Base-by-base conservation (phyloP, 2,888 invertebrate genomes). In the Maniola hyperantus region DNA sequence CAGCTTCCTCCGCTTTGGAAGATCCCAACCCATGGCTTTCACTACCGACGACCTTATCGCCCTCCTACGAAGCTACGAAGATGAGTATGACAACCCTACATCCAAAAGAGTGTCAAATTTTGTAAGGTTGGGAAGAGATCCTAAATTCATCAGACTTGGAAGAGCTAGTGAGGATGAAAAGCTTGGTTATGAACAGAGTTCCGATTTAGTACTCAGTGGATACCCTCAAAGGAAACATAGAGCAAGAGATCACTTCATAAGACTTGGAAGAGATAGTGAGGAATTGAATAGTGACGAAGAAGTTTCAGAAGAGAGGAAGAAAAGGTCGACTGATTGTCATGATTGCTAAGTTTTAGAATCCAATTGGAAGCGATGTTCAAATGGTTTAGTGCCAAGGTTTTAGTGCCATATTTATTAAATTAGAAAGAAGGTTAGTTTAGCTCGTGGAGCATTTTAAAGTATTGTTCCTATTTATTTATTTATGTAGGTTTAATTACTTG, bases 81-180 rank as follows among this genome's bases (percentile, higher is more conserved):
- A 89, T 18, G 88, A 90, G 61, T 83, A 85, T 62, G 88, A 89
- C 4, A 73, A 71, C 0, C 83, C 88, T 0, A 61, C 76, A 7
- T 60, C 74, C 6, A 91, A 91, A 72, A 81, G 89, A 48, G 87
- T 82, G 0, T 75, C 88, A 2, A 84, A 81, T 62, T 92, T 92
- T 72, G 80, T 92, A 8, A 78, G 92, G 18, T 83, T 91, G 1
- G 92, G 91, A 5, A 81, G 92, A 0, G 85, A 88, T 61, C 89
- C 88, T 8, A 91, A 89, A 71, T 93, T 93, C 76, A 87, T 93
- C 71, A 80, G 93, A 10, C 84, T 93, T n/a, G 93, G 93, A 1
- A 81, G 93, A 60, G 83, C 90, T 1, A 73, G 71, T 5, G 85
- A 84, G 0, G 88, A 88, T 0, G 85, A 86, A 0, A 84, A 81